Evolutionary conservation across 2,113 vertebrate genomes (phyloP).

Genomic region (Hypanus sabinus): DNA sequence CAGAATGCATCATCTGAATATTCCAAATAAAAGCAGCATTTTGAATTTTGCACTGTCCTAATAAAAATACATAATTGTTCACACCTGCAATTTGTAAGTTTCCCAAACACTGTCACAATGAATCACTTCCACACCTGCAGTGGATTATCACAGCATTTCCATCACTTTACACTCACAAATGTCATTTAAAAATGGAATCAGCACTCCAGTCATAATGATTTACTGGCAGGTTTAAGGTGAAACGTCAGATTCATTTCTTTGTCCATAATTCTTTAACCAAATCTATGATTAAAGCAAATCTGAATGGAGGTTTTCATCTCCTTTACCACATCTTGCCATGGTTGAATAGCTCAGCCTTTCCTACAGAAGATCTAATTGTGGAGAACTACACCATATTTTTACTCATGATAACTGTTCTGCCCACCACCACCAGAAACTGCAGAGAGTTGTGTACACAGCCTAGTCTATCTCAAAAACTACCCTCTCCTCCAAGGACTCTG

Average conservation of each 20-base stretch:
- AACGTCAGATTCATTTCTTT: neutral
- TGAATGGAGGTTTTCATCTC: neutral
- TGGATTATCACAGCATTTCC: neutral
- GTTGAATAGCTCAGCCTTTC: neutral
- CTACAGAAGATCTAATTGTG: no score
- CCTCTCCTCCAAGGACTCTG: no score
- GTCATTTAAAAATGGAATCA: neutral
- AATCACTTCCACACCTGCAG: conserved; percentile 17
- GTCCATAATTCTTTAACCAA: neutral
- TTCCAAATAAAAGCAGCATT: neutral
- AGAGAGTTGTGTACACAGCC: no score
- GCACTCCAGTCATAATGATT: neutral
- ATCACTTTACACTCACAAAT: neutral
- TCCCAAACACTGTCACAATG: neutral
- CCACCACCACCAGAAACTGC: no score
- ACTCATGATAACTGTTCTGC: neutral
- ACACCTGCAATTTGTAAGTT: conserved; percentile 20
- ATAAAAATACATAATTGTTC: conserved; percentile 23
- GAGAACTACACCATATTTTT: neutral
- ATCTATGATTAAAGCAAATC: neutral
- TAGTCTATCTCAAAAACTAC: no score
- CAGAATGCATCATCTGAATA: neutral
- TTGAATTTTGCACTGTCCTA: neutral
- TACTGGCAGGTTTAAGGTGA: neutral
- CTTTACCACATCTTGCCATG: neutral